phyloP scores from a whole-genome alignment of 2,113 vertebrate genomes.

The Caranx melampygus region DNA sequence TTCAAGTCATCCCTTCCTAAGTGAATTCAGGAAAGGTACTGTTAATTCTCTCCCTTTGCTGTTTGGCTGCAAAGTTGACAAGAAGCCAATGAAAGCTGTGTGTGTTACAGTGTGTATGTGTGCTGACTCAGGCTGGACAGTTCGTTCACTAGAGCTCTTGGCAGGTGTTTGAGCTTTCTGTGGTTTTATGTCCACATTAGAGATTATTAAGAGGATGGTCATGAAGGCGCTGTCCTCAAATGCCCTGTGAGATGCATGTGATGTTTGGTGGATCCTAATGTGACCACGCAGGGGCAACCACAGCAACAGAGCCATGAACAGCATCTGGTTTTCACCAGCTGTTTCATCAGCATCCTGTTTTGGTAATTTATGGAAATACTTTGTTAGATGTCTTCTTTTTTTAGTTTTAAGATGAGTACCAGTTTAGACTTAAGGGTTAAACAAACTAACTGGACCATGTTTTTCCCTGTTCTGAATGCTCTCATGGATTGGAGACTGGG shows the following conservation, averaged over 20 bases:
- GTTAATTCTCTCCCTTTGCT: not conserved
- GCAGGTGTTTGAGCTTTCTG: constrained; percentile 11
- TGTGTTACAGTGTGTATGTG: not conserved
- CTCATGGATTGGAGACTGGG: too few species aligned
- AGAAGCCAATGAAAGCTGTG: not conserved
- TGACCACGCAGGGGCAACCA: too few species aligned
- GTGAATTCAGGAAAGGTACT: not conserved
- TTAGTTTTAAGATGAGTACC: not conserved
- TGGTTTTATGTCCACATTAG: constrained; percentile 21
- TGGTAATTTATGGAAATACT: not conserved
- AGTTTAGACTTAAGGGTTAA: too few species aligned
- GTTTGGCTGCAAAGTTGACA: not conserved
- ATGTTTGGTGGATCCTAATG: not conserved
- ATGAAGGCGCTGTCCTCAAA: not conserved
- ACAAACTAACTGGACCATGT: too few species aligned
- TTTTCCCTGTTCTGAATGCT: too few species aligned
- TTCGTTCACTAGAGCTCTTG: not conserved
- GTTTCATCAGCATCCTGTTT: too few species aligned
- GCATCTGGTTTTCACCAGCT: too few species aligned
- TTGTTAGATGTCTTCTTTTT: not conserved
- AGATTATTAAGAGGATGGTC: not conserved
- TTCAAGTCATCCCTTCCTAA: too few species aligned
- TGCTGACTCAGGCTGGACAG: constrained; percentile 27
- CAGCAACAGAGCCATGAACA: not conserved
- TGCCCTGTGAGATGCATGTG: not conserved